Percentiles rank a stretch among this genome's conserved stretches.
Conservation (phyloP, 2,888 invertebrate species). For the Augiades crinisus region DNA sequence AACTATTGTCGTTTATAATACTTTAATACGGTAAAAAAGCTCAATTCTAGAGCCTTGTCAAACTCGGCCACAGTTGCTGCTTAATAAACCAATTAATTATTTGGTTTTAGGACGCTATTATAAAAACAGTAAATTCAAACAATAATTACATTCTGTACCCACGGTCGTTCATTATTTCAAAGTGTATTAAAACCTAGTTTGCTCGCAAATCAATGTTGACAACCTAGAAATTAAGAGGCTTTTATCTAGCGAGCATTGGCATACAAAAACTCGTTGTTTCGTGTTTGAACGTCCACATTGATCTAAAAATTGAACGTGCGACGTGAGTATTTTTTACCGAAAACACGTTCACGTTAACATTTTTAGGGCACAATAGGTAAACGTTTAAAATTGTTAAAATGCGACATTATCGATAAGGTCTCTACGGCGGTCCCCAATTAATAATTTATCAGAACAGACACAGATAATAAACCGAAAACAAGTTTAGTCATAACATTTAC, state of each 20-base stretch:
- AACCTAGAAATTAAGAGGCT: slow-evolving; percentile 32
- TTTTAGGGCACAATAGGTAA: slow-evolving; percentile 64
- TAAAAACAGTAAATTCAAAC: slow-evolving; percentile 15
- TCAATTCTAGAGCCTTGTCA: no score
- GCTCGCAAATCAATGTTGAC: slow-evolving; percentile 25
- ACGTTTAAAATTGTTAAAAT: slow-evolving; percentile 33
- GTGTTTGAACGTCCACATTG: not conserved
- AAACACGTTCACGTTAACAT: slow-evolving; percentile 40
- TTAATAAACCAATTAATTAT: not conserved
- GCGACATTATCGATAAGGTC: slow-evolving; percentile 44
- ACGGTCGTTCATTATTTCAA: slow-evolving; percentile 12
- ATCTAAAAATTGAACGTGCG: slow-evolving; percentile 39
- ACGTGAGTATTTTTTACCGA: slow-evolving; percentile 48
- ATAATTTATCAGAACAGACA: slow-evolving; percentile 44
- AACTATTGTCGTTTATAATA: no score
- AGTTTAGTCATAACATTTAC: slow-evolving; percentile 18
- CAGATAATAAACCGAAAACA: slow-evolving; percentile 1
- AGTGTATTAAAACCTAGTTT: slow-evolving; percentile 2
- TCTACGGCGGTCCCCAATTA: slow-evolving; percentile 43
- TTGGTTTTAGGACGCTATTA: not conserved
- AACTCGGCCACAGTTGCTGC: no score
- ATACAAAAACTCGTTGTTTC: slow-evolving; percentile 16
- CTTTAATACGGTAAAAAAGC: no score
- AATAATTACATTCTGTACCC: slow-evolving; percentile 12
- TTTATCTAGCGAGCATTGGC: slow-evolving; percentile 12